Percentiles rank a stretch among this genome's conserved stretches.
Evolutionary conservation across 2,888 invertebrate genomes (phyloP).

Genomic region (Volucella bombylans): DNA sequence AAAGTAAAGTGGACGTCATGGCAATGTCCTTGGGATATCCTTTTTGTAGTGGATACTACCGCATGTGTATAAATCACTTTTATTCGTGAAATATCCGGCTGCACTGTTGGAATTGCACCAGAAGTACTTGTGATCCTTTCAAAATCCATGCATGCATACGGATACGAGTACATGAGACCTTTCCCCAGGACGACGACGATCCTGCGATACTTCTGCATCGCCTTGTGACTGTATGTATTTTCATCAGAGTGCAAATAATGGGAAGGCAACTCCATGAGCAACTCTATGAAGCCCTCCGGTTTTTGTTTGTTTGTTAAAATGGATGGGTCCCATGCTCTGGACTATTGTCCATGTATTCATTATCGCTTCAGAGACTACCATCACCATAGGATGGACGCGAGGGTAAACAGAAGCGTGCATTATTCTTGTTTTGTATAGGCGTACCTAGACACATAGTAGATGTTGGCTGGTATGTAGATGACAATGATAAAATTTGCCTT

Average conservation of each 20-base stretch:
- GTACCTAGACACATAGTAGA: not conserved
- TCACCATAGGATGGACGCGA: constrained; percentile 58
- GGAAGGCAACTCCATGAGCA: constrained; percentile 20
- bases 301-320: constrained; percentile 67
- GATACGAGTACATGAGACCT: constrained; percentile 37
- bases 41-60: constrained; percentile 32
- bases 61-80: constrained; percentile 56
- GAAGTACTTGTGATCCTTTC: constrained; percentile 66
- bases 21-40: constrained; percentile 34
- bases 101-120: constrained; percentile 50
- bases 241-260: constrained; percentile 56
- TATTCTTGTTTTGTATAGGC: constrained; percentile 1
- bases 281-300: constrained; percentile 54
- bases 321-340: constrained; percentile 53
- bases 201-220: not conserved
- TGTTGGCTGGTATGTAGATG: not conserved
- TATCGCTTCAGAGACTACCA: constrained; percentile 59
- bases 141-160: constrained; percentile 53
- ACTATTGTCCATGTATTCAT: constrained; percentile 58
- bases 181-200: constrained; percentile 38
- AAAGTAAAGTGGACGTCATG: constrained; percentile 38
- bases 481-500: constrained; percentile 38
- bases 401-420: constrained; percentile 48
- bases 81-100: constrained; percentile 66
- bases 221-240: constrained; percentile 48